phyloP scores from a whole-genome alignment of 2,797 vertebrate species.

The Kryptolebias ocellatus region DNA sequence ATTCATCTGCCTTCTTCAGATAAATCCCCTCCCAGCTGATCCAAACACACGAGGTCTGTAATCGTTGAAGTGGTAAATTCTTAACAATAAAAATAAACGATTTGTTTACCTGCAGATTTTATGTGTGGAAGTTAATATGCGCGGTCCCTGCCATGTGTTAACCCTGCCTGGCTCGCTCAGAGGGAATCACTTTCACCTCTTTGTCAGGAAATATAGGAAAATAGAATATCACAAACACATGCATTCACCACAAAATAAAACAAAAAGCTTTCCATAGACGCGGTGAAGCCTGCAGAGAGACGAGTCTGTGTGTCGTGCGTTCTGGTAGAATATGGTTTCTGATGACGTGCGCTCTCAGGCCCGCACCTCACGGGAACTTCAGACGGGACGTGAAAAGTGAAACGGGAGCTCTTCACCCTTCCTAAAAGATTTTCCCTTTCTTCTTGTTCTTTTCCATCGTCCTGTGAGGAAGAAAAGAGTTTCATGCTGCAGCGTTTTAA shows the following conservation, averaged over 20 bases:
- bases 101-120: conserved; percentile 38
- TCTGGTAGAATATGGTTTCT: conserved; percentile 17
- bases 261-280: conserved; percentile 16
- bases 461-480: conserved; percentile 59
- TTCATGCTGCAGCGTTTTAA: background rate
- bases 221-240: conserved; percentile 65
- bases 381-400: conserved; percentile 38
- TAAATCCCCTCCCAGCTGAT: conserved; percentile 1
- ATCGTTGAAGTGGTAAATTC: conserved; percentile 14
- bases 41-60: background rate
- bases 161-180: conserved; percentile 38
- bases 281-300: conserved; percentile 43
- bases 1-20: background rate
- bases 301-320: conserved; percentile 11
- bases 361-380: conserved; percentile 54
- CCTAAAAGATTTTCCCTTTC: conserved; percentile 87
- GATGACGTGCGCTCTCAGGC: conserved; percentile 39
- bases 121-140: conserved; percentile 52
- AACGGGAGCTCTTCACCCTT: conserved; percentile 2
- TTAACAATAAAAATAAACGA: conserved; percentile 19
- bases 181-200: conserved; percentile 56
- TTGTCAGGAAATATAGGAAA: conserved; percentile 67
- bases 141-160: conserved; percentile 51
- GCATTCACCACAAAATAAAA: conserved; percentile 44
- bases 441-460: conserved; percentile 90